phyloP scores from a whole-genome alignment of 2,113 vertebrate species.

The Hippocampus abdominalis region DNA sequence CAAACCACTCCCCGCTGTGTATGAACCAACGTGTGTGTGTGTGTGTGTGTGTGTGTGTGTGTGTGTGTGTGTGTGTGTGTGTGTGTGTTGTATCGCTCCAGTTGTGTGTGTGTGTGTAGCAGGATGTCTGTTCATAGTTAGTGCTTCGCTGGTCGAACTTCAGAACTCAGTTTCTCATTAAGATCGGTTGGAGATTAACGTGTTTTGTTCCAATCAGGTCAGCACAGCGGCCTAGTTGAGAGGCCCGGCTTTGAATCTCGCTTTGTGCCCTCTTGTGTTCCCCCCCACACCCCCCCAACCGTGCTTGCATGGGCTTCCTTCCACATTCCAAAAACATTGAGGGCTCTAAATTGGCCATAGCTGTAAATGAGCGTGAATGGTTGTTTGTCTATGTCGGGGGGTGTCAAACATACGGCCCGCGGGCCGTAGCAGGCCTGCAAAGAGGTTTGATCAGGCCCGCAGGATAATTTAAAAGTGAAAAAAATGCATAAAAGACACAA shows the following conservation, averaged over 20 bases:
- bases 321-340: not conserved
- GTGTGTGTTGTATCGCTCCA: conserved; percentile 48
- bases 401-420: no score
- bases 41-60: conserved; percentile 15
- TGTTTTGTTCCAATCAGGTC: not conserved
- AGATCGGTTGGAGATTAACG: not conserved
- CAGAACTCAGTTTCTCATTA: not conserved
- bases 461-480: no score
- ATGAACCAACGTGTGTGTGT: conserved; percentile 18
- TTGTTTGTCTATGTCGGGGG: not conserved
- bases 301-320: not conserved
- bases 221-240: not conserved
- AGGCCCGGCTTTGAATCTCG: not conserved
- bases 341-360: not conserved
- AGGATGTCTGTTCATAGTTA: conserved; percentile 38
- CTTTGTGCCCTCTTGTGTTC: not conserved
- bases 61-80: conserved; percentile 23
- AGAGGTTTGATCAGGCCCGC: no score
- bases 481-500: no score
- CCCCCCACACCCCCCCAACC: not conserved
- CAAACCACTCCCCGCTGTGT: conserved; percentile 59
- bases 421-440: no score
- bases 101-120: conserved; percentile 37
- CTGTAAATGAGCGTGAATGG: not conserved
- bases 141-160: not conserved